A percentile compares a stretch with the other conserved stretches of the same genome.
Evolutionary conservation across 2,888 invertebrate species (phyloP).

Genomic region (Rhagonycha lutea): DNA sequence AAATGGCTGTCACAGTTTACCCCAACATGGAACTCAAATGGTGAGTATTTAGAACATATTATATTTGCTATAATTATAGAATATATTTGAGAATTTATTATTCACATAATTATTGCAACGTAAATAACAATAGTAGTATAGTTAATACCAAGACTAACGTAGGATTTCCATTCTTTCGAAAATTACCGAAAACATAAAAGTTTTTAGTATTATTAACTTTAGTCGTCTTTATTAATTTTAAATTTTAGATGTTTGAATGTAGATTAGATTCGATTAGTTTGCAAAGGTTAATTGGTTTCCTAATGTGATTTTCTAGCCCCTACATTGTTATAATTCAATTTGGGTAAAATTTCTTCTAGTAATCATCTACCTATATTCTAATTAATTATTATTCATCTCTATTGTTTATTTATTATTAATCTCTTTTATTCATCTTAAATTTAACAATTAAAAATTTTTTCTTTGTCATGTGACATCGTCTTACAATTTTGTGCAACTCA

Average conservation of each 20-base stretch:
- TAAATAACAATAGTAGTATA: background rate
- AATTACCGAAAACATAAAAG: background rate
- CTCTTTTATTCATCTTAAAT: too few species aligned
- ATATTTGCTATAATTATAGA: too few species aligned
- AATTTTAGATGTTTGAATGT: background rate
- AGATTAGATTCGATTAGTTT: background rate
- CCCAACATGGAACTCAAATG: conserved; percentile 54
- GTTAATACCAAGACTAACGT: background rate
- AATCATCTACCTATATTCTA: background rate
- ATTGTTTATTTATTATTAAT: too few species aligned
- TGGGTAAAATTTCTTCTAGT: background rate
- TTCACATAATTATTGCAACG: background rate
- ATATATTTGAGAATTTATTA: background rate
- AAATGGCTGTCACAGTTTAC: conserved; percentile 54
- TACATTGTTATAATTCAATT: background rate
- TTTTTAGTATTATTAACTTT: background rate
- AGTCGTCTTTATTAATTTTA: background rate
- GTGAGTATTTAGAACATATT: conserved; percentile 42
- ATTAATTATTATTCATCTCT: too few species aligned
- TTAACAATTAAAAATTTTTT: too few species aligned
- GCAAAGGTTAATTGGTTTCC: background rate
- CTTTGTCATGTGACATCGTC: too few species aligned
- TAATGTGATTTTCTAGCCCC: background rate
- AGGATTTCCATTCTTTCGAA: background rate
- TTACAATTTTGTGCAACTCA: too few species aligned